Percentiles rank a stretch among this genome's conserved stretches.
phyloP scores from a whole-genome alignment of 2,797 vertebrate species.

The Leptodactylus fallax region DNA sequence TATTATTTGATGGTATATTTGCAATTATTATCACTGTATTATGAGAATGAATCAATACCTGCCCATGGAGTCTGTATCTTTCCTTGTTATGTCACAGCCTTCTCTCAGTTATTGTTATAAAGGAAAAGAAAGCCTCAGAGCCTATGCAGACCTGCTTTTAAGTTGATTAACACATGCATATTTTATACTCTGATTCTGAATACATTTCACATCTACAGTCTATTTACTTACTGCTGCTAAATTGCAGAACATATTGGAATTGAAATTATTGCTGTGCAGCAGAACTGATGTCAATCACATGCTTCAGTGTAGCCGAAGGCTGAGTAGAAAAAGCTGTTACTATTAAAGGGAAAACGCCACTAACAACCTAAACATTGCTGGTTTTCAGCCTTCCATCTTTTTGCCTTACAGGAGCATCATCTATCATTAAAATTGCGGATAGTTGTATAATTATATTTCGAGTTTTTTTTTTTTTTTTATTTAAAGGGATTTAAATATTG shows the following conservation, averaged over 20 bases:
- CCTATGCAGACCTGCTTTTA: slow-evolving; percentile 58
- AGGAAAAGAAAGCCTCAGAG: slow-evolving; percentile 47
- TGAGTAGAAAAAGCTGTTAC: neutral
- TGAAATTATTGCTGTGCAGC: slow-evolving; percentile 64
- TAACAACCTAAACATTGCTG: neutral
- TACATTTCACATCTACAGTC: slow-evolving; percentile 65
- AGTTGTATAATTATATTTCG: neutral
- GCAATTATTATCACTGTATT: slow-evolving; percentile 22
- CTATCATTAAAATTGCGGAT: neutral
- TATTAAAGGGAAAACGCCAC: neutral
- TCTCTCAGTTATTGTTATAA: slow-evolving; percentile 53
- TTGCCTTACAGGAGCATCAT: neutral
- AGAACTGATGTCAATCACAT: slow-evolving; percentile 58
- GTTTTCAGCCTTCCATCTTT: neutral
- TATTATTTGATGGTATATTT: slow-evolving; percentile 46
- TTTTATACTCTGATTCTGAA: slow-evolving; percentile 46
- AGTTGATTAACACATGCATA: slow-evolving; percentile 49
- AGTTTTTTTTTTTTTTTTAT: neutral
- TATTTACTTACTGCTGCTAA: slow-evolving; percentile 65
- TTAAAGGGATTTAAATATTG: no score
- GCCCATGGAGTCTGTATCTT: slow-evolving; percentile 18
- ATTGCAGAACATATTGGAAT: slow-evolving; percentile 63
- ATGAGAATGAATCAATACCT: slow-evolving; percentile 56
- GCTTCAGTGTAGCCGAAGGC: slow-evolving; percentile 30
- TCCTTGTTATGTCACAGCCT: slow-evolving; percentile 17